These are phyloP conservation scores for Caenorhabditis doughertyi DNA, from an alignment of 2,888 invertebrate species.

Conservation along the genomic window DNA sequence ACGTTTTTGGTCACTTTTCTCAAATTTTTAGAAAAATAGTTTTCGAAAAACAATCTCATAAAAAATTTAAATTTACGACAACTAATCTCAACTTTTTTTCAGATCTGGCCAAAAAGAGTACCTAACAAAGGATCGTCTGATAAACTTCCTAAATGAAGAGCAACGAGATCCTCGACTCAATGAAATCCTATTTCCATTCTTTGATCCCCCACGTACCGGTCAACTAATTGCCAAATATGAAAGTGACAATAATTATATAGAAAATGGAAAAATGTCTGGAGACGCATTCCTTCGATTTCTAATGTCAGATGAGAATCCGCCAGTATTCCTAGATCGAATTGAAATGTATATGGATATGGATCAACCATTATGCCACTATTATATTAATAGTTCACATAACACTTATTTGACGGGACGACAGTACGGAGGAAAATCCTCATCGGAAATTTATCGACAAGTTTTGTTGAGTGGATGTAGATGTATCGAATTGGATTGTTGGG, in stretches of 20 bases:
- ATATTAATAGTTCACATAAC: slow-evolving; percentile 95
- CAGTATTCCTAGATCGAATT: slow-evolving; percentile 95
- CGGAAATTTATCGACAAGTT: slow-evolving; percentile 93
- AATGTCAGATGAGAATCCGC: slow-evolving; percentile 99
- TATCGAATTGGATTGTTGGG: slow-evolving; percentile 82
- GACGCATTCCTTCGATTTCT: slow-evolving; percentile 98
- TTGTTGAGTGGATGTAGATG: slow-evolving; percentile 95
- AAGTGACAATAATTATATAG: slow-evolving; percentile 80
- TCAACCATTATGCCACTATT: slow-evolving; percentile 97
- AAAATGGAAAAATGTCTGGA: slow-evolving; percentile 85
- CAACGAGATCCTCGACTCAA: slow-evolving; percentile 98
- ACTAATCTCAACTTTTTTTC: slow-evolving; percentile 48
- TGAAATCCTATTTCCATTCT: slow-evolving; percentile 97
- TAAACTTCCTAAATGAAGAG: slow-evolving; percentile 85
- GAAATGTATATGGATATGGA: slow-evolving; percentile 91
- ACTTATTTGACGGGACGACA: slow-evolving; percentile 95
- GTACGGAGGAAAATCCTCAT: slow-evolving; percentile 96
- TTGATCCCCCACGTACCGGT: slow-evolving; percentile 93
- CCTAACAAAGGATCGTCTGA: slow-evolving; percentile 79
- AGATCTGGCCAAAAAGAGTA: slow-evolving; percentile 82
- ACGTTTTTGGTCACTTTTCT: too few species aligned
- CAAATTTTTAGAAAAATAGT: too few species aligned
- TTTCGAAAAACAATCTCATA: too few species aligned
- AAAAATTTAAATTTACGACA: too few species aligned
- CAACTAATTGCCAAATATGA: slow-evolving; percentile 94